Evolutionary conservation across 2,797 vertebrate genomes (phyloP).

Genomic region (Dicrostonyx torquatus): DNA sequence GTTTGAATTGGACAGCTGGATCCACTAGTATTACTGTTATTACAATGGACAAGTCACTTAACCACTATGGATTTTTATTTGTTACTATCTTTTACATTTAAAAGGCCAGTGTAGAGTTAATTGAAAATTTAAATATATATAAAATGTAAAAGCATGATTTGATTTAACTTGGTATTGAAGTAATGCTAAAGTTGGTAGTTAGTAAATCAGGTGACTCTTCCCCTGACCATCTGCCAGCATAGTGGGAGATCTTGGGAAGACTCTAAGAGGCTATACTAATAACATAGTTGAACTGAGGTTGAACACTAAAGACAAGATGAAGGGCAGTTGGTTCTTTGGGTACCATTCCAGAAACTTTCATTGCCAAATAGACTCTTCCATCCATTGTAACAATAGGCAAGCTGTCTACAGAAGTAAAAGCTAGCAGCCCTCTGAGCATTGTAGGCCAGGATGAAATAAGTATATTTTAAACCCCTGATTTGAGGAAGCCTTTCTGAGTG

Average conservation of each 20-base stretch:
- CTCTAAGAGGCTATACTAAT: not conserved
- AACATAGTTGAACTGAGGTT: not conserved
- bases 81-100: not conserved
- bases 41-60: not conserved
- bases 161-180: constrained; percentile 24
- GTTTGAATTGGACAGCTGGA: not conserved
- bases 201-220: not conserved
- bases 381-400: not conserved
- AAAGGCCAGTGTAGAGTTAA: not conserved
- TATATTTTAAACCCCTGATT: not conserved
- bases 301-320: not conserved
- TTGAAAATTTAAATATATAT: not conserved
- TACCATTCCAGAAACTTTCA: not conserved
- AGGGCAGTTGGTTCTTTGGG: not conserved
- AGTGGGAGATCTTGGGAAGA: not conserved
- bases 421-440: not conserved
- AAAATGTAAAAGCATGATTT: constrained; percentile 22
- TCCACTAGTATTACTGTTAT: not conserved
- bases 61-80: not conserved
- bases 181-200: not conserved
- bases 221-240: not conserved
- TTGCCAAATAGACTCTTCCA: not conserved
- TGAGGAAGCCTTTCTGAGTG: not conserved
- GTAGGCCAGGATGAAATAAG: not conserved
- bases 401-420: not conserved